phyloP scores from a whole-genome alignment of 1,140 invertebrate genomes.

The Pogonomyrmex californicus region DNA sequence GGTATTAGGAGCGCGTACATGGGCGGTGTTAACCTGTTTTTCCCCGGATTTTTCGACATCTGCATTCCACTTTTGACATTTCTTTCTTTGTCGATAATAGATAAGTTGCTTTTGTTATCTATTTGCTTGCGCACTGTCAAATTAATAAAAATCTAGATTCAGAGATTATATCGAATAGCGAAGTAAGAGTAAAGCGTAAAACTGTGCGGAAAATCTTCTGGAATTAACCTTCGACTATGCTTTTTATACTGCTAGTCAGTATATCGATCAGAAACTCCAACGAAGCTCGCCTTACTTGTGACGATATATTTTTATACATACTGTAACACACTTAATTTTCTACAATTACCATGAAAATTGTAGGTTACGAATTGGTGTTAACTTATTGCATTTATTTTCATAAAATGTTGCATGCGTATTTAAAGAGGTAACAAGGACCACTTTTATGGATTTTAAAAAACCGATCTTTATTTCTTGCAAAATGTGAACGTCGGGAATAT shows the following conservation, averaged over 20 bases:
- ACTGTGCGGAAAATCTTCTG: slow-evolving; percentile 33
- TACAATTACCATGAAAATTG: not conserved
- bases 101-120: not conserved
- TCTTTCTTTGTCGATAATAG: not conserved
- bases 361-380: not conserved
- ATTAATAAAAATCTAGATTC: not conserved
- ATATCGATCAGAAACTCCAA: slow-evolving; percentile 46
- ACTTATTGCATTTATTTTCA: slow-evolving; percentile 7
- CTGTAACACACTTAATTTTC: slow-evolving; percentile 38
- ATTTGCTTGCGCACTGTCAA: not conserved
- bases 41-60: not conserved
- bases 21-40: slow-evolving; percentile 25
- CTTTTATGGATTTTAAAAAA: not conserved
- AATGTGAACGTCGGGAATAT: not conserved
- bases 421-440: not conserved
- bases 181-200: slow-evolving; percentile 44
- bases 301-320: slow-evolving; percentile 50
- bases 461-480: not conserved
- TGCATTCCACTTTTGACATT: not conserved
- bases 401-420: not conserved
- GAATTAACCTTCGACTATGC: slow-evolving; percentile 58
- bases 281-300: slow-evolving; percentile 31
- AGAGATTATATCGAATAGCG: not conserved
- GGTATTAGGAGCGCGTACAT: slow-evolving; percentile 20
- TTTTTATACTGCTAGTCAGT: slow-evolving; percentile 34